These are phyloP conservation scores for Pseudolaguvia tuberculata DNA, from an alignment of 2,113 vertebrate genomes.

Conservation along the genomic window DNA sequence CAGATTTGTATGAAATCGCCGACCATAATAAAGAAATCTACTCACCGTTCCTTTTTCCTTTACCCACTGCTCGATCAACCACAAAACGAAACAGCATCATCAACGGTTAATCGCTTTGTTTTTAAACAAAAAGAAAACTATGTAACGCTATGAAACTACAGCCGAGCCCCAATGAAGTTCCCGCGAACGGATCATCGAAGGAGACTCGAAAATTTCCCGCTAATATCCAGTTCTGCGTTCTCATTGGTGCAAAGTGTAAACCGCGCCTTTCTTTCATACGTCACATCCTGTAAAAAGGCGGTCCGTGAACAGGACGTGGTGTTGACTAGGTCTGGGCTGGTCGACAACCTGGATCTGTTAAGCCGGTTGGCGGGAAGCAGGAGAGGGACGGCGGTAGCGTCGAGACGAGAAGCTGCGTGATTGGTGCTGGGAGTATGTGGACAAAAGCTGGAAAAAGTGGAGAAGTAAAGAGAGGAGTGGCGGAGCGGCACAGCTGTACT, in stretches of 20 bases:
- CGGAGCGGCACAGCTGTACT: too few relatives aligned
- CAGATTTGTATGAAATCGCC: neutral
- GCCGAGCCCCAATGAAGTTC: conserved; percentile 46
- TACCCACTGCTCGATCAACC: conserved; percentile 60
- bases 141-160: neutral
- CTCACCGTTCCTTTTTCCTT: conserved; percentile 65
- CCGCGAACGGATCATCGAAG: conserved; percentile 60
- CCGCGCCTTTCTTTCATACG: conserved; percentile 24
- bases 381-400: too few relatives aligned
- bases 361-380: too few relatives aligned
- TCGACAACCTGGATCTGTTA: too few relatives aligned
- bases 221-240: conserved; percentile 41
- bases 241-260: conserved; percentile 55
- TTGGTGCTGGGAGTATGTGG: too few relatives aligned
- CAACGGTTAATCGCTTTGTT: neutral
- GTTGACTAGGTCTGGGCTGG: too few relatives aligned
- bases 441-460: too few relatives aligned
- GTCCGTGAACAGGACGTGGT: too few relatives aligned
- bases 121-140: neutral
- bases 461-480: too few relatives aligned
- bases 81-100: conserved; percentile 67
- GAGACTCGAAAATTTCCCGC: conserved; percentile 63
- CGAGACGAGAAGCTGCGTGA: too few relatives aligned
- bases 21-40: neutral
- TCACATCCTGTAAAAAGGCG: conserved; percentile 12